Percentiles rank a stretch among this genome's conserved stretches.
Evolutionary conservation across 1,140 invertebrate genomes (phyloP).

Genomic region (Aphaenogaster rudis): DNA sequence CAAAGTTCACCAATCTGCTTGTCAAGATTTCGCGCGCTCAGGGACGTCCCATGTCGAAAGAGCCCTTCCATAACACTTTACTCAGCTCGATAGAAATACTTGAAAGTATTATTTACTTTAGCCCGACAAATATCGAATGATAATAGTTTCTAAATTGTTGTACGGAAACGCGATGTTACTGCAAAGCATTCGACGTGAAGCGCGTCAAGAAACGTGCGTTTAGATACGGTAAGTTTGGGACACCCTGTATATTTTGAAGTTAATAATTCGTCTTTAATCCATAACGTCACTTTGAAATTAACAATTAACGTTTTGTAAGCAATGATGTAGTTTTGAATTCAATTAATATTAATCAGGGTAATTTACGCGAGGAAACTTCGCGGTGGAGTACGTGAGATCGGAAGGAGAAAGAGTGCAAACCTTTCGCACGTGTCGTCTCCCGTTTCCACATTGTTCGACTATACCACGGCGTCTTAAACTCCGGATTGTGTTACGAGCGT

Average conservation of each 20-base stretch:
- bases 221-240: no score
- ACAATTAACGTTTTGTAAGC: neutral
- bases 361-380: neutral
- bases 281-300: neutral
- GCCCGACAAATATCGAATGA: no score
- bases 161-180: no score
- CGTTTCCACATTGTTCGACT: constrained; percentile 42
- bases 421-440: constrained; percentile 41
- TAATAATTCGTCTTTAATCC: neutral
- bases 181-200: no score
- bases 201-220: no score
- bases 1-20: no score
- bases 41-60: no score
- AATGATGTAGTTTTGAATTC: neutral
- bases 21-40: no score
- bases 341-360: constrained; percentile 12
- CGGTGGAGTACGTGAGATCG: neutral
- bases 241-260: neutral
- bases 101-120: no score
- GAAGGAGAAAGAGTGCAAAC: neutral
- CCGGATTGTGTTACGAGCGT: constrained; percentile 62
- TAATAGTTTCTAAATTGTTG: no score
- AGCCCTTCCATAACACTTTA: no score
- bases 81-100: no score
- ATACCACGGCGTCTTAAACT: constrained; percentile 30